Evolutionary conservation across 2,888 invertebrate genomes (phyloP), one percentile per base, ranked within the genome.

Genomic region (Calliopum simillimum): DNA sequence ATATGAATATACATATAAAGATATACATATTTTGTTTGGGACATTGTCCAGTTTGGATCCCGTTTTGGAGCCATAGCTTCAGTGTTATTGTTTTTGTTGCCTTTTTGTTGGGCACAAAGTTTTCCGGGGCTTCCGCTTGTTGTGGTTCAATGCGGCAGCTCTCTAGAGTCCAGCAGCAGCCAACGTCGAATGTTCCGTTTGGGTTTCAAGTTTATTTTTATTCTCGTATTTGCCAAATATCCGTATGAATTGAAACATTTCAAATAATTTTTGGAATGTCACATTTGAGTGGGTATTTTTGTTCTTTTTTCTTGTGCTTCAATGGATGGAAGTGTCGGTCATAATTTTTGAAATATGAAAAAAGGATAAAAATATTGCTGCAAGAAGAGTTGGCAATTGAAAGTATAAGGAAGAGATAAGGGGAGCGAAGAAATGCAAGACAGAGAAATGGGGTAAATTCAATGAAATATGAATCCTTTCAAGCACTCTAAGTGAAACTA

Each of bases 91-190:
- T 65, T 65, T 43, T 53, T 66, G 65, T 23, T 66, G 55, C 53
- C 44, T 21, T 66, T 66, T 66, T 66, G 25, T 56, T 43, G 65
- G 23, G n/a, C 63, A 46, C 65, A 55, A 55, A 65, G 55, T 44
- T 55, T 66, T 41, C 44, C 21, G 41, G 55, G 55, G 74, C 70
- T 77, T 77, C 76, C 76, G 75, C 74, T 73, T 76, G 65, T 76
- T 75, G 77, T 70, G 78, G 77, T 73, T 71, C 70, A 75, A 73
- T 73, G 73, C 75, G 76, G 77, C 47, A 59, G 49, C 49, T 67
- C 67, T 59, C 58, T 12, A 49, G 59, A 59, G 49, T 44, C 21
- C 41, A 67, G 23, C 46, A 23, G 66, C 41, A n/a, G n/a, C n/a
- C n/a, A n/a, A n/a, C n/a, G n/a, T n/a, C n/a, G 53, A 44, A 4